Percentiles rank a stretch among this genome's conserved stretches.
phyloP scores from a whole-genome alignment of 2,797 vertebrate species.

The Vultur gryphus region DNA sequence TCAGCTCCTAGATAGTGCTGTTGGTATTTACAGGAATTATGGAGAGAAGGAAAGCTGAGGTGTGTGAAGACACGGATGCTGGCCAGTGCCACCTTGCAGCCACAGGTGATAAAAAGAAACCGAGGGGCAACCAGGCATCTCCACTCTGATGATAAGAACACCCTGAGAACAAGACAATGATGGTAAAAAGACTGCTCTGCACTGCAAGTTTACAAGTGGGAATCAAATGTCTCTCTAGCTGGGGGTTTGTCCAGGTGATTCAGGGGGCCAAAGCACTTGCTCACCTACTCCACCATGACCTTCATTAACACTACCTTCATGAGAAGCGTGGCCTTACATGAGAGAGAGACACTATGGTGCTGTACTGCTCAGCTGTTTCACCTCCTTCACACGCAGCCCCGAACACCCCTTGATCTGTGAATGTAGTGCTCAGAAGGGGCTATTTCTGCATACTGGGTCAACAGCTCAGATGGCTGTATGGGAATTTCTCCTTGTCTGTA shows the following conservation, averaged over 20 bases:
- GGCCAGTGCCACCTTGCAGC: not conserved
- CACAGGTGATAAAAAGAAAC: not conserved
- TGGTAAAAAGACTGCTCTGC: not conserved
- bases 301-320: not conserved
- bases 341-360: not conserved
- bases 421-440: not conserved
- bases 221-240: not conserved
- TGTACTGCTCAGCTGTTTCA: not conserved
- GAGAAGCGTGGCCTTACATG: fast-evolving
- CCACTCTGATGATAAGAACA: not conserved
- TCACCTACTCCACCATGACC: not conserved
- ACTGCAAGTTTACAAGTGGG: not conserved
- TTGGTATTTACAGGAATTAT: not conserved
- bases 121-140: not conserved
- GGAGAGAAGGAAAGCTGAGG: not conserved
- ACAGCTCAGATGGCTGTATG: not conserved
- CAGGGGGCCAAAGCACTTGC: not conserved
- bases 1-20: not conserved
- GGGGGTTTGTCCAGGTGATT: not conserved
- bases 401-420: not conserved
- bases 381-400: not conserved
- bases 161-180: not conserved
- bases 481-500: not conserved
- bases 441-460: not conserved
- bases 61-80: not conserved